Evolutionary conservation across 2,797 vertebrate genomes (phyloP), one percentile per base, ranked within the genome.

Genomic region (Chloroceryle amazona): DNA sequence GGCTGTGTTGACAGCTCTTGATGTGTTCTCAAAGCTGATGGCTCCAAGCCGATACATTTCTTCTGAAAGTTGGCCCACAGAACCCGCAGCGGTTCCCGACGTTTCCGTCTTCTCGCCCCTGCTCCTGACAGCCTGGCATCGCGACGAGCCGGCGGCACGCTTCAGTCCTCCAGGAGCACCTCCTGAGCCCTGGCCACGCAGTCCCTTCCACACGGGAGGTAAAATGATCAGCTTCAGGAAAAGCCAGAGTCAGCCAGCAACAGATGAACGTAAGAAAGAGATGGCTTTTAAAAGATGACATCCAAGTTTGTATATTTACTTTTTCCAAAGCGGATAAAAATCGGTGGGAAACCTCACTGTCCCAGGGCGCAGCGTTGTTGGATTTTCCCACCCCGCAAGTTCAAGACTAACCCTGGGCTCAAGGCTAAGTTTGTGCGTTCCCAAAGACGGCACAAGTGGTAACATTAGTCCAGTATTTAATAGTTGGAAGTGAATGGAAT

Each of bases 1-100:
- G 23, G 91, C 35, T 81, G 78, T 2, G 81, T 31, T 98, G 98
- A 97, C 96, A 97, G 96, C 95, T 93, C 84, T 68, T 80, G 79
- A 95, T 78, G 49, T 31, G 35, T 52, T 89, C 90, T 93, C 93
- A 72, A 65, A 94, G 68, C 71, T 61, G 47, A 93, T 74, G 68
- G 49, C 82, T 96, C 94, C 86, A 81, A 97, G 82, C 74, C 78
- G 49, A 80, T 93, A 25, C 28, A 28, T 83, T 90, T 92, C 88
- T 97, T 93, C 96, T 94, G 91, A 83, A 86, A 41, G 60, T 4
- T n/a, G 55, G 67, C 63, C 91, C 58, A 57, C 74, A 76, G 83
- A 63, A 85, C 17, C 55, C 14, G 23, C 54, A 26, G 58, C 51
- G 37, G 41, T 57, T 75, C 93, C 81, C 35, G 73, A 52, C 29